Conservation (phyloP, 2,888 invertebrate genomes). For the Dimorphilus gyrociliatus region DNA sequence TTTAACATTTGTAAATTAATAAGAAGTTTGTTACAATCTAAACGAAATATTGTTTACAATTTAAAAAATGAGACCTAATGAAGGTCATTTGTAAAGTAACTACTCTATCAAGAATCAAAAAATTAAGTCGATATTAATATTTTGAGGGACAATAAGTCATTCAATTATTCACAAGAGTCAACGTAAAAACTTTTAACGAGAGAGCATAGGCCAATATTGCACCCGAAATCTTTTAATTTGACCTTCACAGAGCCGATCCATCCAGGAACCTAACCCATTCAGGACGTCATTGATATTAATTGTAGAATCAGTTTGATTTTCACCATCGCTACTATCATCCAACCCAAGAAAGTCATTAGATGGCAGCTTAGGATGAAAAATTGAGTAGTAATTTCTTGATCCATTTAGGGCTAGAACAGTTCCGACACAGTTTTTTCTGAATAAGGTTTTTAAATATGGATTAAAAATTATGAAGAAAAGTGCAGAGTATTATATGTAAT, state of each 20-base stretch:
- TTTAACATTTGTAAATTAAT: too few relatives aligned
- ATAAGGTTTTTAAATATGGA: slow-evolving; percentile 49
- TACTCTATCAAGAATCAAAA: too few relatives aligned
- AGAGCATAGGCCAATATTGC: slow-evolving; percentile 75
- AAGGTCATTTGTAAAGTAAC: too few relatives aligned
- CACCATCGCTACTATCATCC: slow-evolving; percentile 9
- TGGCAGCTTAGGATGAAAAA: slow-evolving; percentile 62
- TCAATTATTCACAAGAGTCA: too few relatives aligned
- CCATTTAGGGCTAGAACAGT: slow-evolving; percentile 81
- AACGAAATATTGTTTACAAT: too few relatives aligned
- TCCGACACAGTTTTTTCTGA: slow-evolving; percentile 75
- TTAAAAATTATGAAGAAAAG: background rate
- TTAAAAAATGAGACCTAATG: too few relatives aligned
- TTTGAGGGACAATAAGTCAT: too few relatives aligned
- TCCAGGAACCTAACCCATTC: slow-evolving; percentile 84
- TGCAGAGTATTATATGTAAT: too few relatives aligned
- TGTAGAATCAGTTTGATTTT: slow-evolving; percentile 12
- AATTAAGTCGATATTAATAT: too few relatives aligned
- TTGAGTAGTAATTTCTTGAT: slow-evolving; percentile 90
- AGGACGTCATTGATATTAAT: slow-evolving; percentile 19
- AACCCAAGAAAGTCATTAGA: slow-evolving; percentile 11
- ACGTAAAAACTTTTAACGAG: background rate
- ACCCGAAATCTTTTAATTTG: slow-evolving; percentile 84
- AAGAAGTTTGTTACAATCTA: too few relatives aligned
- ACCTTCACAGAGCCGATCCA: slow-evolving; percentile 90